Conservation (phyloP, 1,140 invertebrate species). For the Grapholita molesta region DNA sequence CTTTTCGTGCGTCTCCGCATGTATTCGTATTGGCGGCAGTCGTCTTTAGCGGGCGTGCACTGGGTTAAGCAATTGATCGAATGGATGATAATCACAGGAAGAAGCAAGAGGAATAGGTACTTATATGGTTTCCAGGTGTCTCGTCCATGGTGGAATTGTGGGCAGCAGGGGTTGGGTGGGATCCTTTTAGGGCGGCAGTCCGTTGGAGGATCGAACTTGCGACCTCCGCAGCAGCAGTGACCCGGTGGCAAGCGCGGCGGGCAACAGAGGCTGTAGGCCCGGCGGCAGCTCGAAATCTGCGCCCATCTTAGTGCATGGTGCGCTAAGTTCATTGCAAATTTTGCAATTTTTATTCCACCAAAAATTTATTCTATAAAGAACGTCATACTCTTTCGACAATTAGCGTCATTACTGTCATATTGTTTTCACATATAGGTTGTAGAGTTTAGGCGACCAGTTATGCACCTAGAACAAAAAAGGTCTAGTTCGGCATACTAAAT, state of each 20-base stretch:
- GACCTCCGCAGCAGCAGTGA: conserved; percentile 31
- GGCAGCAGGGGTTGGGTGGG: conserved; percentile 57
- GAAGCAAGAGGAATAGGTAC: conserved; percentile 45
- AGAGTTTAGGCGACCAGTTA: background rate
- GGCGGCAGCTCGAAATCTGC: background rate
- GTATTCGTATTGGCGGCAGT: conserved; percentile 64
- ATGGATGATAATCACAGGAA: conserved; percentile 57
- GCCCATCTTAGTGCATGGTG: background rate
- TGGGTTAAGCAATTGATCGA: conserved; percentile 27
- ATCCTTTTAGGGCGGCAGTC: conserved; percentile 42
- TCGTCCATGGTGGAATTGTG: conserved; percentile 44
- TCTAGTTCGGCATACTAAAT: too few species aligned
- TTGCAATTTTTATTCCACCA: background rate
- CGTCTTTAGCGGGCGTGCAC: conserved; percentile 32
- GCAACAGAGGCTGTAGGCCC: conserved; percentile 24
- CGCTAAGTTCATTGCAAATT: background rate
- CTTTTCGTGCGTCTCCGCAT: conserved; percentile 71
- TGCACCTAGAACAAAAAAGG: too few species aligned
- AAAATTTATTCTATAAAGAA: background rate
- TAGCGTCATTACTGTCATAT: background rate
- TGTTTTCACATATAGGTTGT: background rate
- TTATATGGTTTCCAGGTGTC: conserved; percentile 56
- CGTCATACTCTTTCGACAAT: background rate
- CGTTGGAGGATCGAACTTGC: conserved; percentile 35
- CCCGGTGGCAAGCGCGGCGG: conserved; percentile 41